Evolutionary conservation across 2,113 vertebrate genomes (phyloP).

Genomic region (Diadophis punctatus): DNA sequence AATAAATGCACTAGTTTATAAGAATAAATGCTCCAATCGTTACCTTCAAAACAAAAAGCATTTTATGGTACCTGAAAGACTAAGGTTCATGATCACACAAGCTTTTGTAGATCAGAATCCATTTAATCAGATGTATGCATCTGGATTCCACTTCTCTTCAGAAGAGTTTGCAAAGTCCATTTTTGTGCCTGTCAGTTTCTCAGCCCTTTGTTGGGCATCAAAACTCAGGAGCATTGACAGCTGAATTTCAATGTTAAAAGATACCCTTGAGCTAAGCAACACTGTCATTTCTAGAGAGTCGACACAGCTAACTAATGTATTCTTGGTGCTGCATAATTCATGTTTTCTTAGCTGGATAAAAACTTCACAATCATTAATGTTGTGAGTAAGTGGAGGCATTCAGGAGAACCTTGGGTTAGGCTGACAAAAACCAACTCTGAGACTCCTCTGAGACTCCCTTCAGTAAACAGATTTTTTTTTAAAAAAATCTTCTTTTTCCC

Average conservation of each 20-base stretch:
- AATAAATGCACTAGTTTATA: background rate
- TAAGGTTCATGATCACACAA: background rate
- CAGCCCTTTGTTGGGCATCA: rapidly evolving
- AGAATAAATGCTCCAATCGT: background rate
- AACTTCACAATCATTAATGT: conserved; percentile 28
- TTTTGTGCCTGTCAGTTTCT: rapidly evolving
- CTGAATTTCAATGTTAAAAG: background rate
- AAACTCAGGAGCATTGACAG: background rate
- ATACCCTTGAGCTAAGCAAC: background rate
- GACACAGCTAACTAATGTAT: background rate
- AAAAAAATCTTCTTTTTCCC: background rate
- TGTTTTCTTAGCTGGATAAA: conserved; percentile 37
- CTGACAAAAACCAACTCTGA: conserved; percentile 33
- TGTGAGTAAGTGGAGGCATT: background rate
- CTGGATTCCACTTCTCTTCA: background rate
- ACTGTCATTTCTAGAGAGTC: background rate
- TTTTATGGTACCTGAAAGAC: background rate
- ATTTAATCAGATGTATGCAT: background rate
- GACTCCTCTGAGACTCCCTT: conserved; percentile 6
- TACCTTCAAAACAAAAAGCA: background rate
- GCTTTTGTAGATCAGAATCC: background rate
- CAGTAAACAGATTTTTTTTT: background rate
- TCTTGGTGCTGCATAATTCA: conserved; percentile 34
- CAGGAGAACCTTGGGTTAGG: conserved; percentile 26
- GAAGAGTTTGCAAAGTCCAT: background rate